Evolutionary conservation across 2,797 vertebrate genomes (phyloP).

Genomic region (Todus mexicanus): DNA sequence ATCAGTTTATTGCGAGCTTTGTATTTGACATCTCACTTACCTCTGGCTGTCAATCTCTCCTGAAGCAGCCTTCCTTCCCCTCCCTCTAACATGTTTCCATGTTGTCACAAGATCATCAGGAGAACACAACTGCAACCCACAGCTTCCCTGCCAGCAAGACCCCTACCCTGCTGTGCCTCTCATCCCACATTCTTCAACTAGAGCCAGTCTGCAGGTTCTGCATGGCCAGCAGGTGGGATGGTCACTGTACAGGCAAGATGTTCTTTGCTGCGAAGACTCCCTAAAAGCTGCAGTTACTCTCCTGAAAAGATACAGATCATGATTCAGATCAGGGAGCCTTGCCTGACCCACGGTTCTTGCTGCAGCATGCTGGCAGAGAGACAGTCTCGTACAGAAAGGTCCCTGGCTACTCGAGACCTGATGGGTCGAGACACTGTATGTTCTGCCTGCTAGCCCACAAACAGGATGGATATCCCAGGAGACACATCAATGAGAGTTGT

Average conservation of each 20-base stretch:
- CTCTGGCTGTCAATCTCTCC: background rate
- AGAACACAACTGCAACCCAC: background rate
- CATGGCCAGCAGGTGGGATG: background rate
- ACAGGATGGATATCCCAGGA: background rate
- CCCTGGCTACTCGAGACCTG: background rate
- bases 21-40: background rate
- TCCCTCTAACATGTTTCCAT: background rate
- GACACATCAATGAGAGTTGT: accelerated
- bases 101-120: background rate
- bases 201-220: background rate
- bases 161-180: accelerated
- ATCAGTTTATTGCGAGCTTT: background rate
- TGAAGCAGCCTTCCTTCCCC: background rate
- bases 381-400: background rate
- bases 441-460: background rate
- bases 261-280: background rate
- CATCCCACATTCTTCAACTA: background rate
- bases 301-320: background rate
- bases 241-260: background rate
- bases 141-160: background rate
- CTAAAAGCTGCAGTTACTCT: background rate
- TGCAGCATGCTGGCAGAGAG: background rate
- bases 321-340: background rate
- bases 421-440: background rate
- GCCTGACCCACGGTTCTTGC: background rate